Conservation (phyloP, 2,113 vertebrate species). For the Centropus unirufus region DNA sequence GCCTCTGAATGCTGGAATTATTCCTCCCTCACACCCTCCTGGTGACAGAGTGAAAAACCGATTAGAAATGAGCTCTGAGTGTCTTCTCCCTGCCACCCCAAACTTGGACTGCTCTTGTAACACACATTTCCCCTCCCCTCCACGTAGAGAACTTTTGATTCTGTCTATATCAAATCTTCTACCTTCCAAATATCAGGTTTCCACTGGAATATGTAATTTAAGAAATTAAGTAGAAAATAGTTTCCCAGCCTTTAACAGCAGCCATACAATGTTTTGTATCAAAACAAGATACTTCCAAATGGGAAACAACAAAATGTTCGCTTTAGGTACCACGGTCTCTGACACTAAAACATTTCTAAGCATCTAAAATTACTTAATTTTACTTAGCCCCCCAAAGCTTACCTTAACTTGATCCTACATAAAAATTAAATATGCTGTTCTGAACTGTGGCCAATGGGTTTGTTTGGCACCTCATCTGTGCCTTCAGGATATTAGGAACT, state of each 20-base stretch:
- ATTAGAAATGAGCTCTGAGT: background rate
- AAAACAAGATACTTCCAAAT: background rate
- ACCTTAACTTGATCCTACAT: background rate
- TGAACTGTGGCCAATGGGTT: background rate
- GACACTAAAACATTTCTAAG: background rate
- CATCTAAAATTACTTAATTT: background rate
- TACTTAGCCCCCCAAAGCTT: background rate
- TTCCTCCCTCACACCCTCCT: background rate
- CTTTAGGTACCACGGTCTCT: background rate
- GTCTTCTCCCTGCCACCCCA: background rate
- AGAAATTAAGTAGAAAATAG: background rate
- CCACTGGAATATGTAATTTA: background rate
- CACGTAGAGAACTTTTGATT: background rate
- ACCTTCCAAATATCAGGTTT: background rate
- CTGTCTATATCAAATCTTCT: background rate
- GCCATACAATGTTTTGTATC: background rate
- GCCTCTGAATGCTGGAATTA: background rate
- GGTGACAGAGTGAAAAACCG: background rate
- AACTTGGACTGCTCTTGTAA: background rate
- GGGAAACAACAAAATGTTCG: rapidly evolving
- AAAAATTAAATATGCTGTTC: background rate
- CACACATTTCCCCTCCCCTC: background rate
- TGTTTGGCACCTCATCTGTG: background rate
- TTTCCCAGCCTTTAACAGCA: background rate
- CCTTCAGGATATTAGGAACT: background rate